phyloP scores from a whole-genome alignment of 2,113 vertebrate genomes.

The Chinchilla lanigera region DNA sequence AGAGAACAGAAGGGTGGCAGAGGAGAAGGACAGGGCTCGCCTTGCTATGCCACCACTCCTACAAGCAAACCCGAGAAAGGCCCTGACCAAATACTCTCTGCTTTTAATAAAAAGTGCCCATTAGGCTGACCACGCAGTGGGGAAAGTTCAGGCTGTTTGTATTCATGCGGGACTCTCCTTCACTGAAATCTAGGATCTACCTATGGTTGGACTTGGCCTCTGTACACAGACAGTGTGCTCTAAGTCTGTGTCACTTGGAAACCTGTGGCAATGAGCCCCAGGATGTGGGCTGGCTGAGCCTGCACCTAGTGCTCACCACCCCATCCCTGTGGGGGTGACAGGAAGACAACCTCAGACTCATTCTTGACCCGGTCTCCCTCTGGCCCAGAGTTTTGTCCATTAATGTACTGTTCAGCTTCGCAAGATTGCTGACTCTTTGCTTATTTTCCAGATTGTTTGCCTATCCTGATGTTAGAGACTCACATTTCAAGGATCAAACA shows the following conservation, averaged over 20 bases:
- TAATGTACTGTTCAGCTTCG: accelerated
- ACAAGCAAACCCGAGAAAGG: too few relatives aligned
- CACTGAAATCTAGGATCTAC: not conserved
- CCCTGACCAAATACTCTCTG: too few relatives aligned
- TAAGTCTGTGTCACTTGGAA: not conserved
- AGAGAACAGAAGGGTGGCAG: accelerated
- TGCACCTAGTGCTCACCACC: not conserved
- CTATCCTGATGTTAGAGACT: not conserved
- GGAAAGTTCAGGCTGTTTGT: accelerated
- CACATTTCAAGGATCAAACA: not conserved
- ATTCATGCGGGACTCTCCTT: not conserved
- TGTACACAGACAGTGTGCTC: not conserved
- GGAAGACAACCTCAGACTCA: not conserved
- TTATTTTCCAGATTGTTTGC: not conserved
- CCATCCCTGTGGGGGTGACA: not conserved
- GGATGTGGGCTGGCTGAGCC: not conserved
- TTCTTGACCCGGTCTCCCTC: too few relatives aligned
- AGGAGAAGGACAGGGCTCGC: accelerated
- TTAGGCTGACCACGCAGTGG: accelerated
- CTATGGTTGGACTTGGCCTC: not conserved
- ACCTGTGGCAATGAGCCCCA: not conserved
- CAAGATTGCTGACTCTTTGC: not conserved
- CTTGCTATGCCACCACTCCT: not conserved
- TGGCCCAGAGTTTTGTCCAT: accelerated
- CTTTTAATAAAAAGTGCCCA: not conserved